Conservation (phyloP, 1,140 invertebrate genomes). For the Charaxes varanes region DNA sequence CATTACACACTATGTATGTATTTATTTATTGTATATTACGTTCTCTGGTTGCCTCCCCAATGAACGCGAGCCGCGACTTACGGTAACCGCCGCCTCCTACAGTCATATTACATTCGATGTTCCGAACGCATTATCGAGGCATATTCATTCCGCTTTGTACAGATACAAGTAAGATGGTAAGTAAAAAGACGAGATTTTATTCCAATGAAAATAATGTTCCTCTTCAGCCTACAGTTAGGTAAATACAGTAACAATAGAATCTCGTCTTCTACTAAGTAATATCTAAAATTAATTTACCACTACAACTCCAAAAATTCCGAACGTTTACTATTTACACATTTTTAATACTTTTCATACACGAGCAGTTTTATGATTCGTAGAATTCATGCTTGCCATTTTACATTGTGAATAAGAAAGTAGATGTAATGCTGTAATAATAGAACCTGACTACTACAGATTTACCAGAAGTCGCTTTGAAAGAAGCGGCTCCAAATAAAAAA, state of each 20-base stretch:
- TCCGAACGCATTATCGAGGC: not conserved
- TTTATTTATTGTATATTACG: slow-evolving; percentile 9
- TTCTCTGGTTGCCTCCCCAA: slow-evolving; percentile 15
- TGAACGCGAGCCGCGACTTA: slow-evolving; percentile 8
- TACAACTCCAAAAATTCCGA: not conserved
- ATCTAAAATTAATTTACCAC: not conserved
- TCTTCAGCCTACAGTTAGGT: not conserved
- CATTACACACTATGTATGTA: too few relatives aligned
- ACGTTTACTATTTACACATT: not conserved
- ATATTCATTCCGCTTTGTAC: not conserved
- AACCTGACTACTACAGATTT: not conserved
- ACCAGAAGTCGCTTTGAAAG: not conserved
- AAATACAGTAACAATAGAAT: not conserved
- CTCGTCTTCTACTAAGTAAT: not conserved
- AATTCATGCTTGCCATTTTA: not conserved
- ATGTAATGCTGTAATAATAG: slow-evolving; percentile 2
- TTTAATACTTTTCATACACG: too few relatives aligned
- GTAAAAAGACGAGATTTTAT: slow-evolving; percentile 2
- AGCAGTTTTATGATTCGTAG: not conserved
- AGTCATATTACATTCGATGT: not conserved
- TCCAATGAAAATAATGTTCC: not conserved
- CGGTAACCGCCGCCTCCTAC: slow-evolving; percentile 9
- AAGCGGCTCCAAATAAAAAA: not conserved
- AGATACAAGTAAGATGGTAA: slow-evolving; percentile 1
- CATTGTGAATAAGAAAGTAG: not conserved